Evolutionary conservation across 2,888 invertebrate genomes (phyloP), one percentile per base, ranked within the genome.

Genomic region (Tipula vernalis): DNA sequence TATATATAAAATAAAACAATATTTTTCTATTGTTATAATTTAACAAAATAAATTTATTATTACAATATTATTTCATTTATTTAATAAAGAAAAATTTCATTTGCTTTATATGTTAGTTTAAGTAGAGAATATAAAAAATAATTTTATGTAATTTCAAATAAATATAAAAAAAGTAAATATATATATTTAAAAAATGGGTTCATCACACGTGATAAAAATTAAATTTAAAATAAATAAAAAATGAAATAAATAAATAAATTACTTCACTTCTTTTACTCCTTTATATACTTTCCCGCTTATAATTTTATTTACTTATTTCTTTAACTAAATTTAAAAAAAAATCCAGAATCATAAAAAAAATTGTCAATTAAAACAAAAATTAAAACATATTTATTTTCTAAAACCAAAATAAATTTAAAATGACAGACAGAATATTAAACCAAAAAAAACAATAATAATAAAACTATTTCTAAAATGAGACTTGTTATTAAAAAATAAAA

Each of bases 91-190:
- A 28, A n/a, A 18, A 71, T 28, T 71, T 71, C 28, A 28, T 71
- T 71, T 71, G 71, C 71, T 71, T 71, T 71, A 71, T 71, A 71
- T 71, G 71, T 71, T 71, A 71, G 71, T 71, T 71, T 71, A 71
- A 71, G 71, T 71, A 71, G 71, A 71, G 28, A 71, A 71, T 28
- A 28, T 71, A 28, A 28, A 28, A 71, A 71, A 71, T 71, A 71
- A 71, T 71, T 71, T 71, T 71, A 71, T 71, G 71, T 71, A 71
- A 71, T 71, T 71, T 71, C 71, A 71, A 71, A 71, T 71, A 71
- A 71, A 28, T 71, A 71, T 15, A 57, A 71, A 71, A n/a, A 71
- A 71, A 71, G 71, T 71, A 71, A 28, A 71, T 71, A 71, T 71
- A 71, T 71, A 71, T 71, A 71, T 71, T 71, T 71, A 71, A 71